These are phyloP conservation scores for Vidua chalybeata DNA, from an alignment of 2,113 vertebrate genomes.

Conservation along the genomic window DNA sequence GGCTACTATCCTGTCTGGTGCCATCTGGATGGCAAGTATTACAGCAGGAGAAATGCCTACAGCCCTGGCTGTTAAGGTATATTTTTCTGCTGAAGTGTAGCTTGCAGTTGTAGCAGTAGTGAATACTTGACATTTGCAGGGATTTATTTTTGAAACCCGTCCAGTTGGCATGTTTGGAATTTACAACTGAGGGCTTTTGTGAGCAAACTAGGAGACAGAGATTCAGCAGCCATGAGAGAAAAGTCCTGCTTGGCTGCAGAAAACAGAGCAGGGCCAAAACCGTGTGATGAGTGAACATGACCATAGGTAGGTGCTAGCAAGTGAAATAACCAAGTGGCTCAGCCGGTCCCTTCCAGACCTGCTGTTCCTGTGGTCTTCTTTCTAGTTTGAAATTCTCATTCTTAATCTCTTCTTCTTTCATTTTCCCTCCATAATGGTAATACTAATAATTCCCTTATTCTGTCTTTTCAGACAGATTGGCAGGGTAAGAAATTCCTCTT, in stretches of 20 bases:
- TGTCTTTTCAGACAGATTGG: background rate
- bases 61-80: background rate
- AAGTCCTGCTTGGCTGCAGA: background rate
- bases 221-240: background rate
- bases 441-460: background rate
- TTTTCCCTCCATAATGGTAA: background rate
- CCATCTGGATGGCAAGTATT: background rate
- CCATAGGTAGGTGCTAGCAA: background rate
- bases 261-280: background rate
- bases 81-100: background rate
- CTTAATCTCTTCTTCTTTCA: background rate
- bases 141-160: background rate
- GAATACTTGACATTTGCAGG: background rate
- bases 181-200: background rate
- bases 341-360: background rate
- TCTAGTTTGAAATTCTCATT: background rate
- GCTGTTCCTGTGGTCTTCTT: background rate
- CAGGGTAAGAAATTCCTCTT: background rate
- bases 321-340: background rate
- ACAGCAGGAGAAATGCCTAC: background rate
- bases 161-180: background rate
- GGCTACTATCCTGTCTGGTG: background rate
- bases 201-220: background rate
- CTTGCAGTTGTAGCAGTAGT: background rate
- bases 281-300: fast-evolving